Percentiles rank a stretch among this genome's conserved stretches.
Evolutionary conservation across 2,113 vertebrate species (phyloP).

Genomic region (Barbus barbus): DNA sequence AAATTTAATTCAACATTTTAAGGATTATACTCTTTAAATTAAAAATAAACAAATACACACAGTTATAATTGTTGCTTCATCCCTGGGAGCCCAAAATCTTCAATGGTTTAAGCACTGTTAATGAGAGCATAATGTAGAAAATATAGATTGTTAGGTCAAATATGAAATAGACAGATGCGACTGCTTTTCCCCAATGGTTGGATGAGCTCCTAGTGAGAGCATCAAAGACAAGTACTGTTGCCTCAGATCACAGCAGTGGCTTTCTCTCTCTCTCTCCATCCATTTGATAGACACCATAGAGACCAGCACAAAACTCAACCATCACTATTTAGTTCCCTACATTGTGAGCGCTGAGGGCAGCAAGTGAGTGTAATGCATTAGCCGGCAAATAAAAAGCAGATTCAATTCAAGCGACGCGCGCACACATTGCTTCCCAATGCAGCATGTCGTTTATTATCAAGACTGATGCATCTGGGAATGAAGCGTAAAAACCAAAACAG

Average conservation of each 20-base stretch:
- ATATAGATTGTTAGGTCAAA: not conserved
- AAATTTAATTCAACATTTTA: too few species aligned
- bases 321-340: not conserved
- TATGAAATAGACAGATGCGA: constrained; percentile 19
- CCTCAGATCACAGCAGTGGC: not conserved
- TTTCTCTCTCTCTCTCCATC: constrained; percentile 8
- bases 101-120: not conserved
- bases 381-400: not conserved
- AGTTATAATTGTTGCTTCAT: not conserved
- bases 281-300: not conserved
- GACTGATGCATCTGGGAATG: not conserved
- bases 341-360: constrained; percentile 27
- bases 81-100: not conserved
- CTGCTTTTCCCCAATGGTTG: constrained; percentile 8
- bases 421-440: constrained; percentile 15
- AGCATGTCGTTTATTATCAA: constrained; percentile 30
- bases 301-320: not conserved
- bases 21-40: too few species aligned
- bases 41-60: not conserved
- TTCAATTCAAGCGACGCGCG: not conserved
- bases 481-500: constrained; percentile 9
- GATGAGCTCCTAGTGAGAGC: not conserved
- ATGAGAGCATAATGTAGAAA: not conserved
- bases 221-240: constrained; percentile 8
- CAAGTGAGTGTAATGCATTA: constrained; percentile 20